Percentiles rank a stretch among this genome's conserved stretches.
These are phyloP conservation scores for Matsumyia berberina DNA, from an alignment of 2,888 invertebrate genomes.

Conservation along the genomic window DNA sequence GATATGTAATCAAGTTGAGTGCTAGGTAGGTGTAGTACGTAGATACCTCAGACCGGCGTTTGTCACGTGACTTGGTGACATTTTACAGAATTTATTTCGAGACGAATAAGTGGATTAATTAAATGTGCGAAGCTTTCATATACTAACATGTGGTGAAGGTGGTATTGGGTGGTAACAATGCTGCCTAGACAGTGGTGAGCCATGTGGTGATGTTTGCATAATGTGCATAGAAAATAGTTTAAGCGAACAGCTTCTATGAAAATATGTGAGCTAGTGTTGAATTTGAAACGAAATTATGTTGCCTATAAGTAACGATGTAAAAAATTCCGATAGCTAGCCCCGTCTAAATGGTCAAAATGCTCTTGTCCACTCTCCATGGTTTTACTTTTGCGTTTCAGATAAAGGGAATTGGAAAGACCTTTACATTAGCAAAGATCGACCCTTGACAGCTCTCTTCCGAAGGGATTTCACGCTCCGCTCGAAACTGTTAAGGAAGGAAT, in stretches of 20 bases:
- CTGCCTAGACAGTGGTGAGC: neutral
- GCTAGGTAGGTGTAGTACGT: conserved; percentile 2
- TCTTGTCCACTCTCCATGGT: too few species aligned
- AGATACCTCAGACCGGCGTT: conserved; percentile 7
- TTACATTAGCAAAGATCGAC: too few species aligned
- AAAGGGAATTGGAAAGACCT: too few species aligned
- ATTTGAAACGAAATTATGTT: neutral
- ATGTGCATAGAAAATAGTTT: neutral
- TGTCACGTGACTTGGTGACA: conserved; percentile 64
- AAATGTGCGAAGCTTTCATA: conserved; percentile 58
- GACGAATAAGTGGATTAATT: conserved; percentile 61
- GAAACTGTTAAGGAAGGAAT: too few species aligned
- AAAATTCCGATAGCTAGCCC: too few species aligned
- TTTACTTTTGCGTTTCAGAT: too few species aligned
- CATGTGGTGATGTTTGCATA: too few species aligned
- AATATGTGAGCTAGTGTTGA: neutral
- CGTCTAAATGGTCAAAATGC: too few species aligned
- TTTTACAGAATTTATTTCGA: conserved; percentile 41
- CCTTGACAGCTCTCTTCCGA: too few species aligned
- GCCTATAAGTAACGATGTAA: neutral
- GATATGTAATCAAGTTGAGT: conserved; percentile 27
- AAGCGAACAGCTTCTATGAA: neutral
- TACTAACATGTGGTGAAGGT: conserved; percentile 21
- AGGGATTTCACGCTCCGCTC: too few species aligned
- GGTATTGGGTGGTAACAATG: neutral